phyloP scores from a whole-genome alignment of 1,140 invertebrate genomes.

The Diabrotica virgifera region DNA sequence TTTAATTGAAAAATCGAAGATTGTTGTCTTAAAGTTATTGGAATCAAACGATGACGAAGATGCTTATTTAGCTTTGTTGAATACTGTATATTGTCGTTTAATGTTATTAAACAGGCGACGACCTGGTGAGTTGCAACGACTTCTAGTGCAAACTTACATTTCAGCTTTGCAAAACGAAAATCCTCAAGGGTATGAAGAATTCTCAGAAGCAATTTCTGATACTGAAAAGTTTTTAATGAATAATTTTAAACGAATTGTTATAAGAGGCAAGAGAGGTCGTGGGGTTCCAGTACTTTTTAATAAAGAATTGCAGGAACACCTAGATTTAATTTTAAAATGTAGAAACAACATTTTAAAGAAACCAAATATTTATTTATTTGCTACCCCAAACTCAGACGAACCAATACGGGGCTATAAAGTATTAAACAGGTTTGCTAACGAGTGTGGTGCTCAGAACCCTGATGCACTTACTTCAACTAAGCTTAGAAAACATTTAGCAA shows the following conservation, averaged over 20 bases:
- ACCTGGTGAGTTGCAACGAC: conserved; percentile 33
- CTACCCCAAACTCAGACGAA: conserved; percentile 22
- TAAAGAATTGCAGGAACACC: conserved; percentile 21
- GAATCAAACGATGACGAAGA: too few relatives aligned
- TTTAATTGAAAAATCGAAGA: too few relatives aligned
- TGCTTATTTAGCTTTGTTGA: conserved; percentile 18
- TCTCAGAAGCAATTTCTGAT: neutral
- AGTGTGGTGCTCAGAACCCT: conserved; percentile 35
- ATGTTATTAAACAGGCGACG: conserved; percentile 34
- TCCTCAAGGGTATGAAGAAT: neutral
- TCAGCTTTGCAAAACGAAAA: neutral
- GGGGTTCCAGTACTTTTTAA: conserved; percentile 22
- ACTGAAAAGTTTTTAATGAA: conserved; percentile 25
- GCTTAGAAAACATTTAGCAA: conserved; percentile 43
- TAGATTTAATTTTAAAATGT: conserved; percentile 3
- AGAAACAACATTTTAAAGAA: conserved; percentile 16
- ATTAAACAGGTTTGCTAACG: conserved; percentile 34
- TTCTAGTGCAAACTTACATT: conserved; percentile 2
- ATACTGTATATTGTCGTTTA: conserved; percentile 36
- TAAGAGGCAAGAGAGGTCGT: conserved; percentile 22
- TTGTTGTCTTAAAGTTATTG: too few relatives aligned
- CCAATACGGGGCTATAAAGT: conserved; percentile 39
- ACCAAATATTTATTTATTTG: conserved; percentile 35
- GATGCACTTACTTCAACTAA: conserved; percentile 35
- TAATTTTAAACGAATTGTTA: conserved; percentile 21